A percentile compares a stretch with the other conserved stretches of the same genome.
Evolutionary conservation across 2,113 vertebrate species (phyloP).

Genomic region (Nyctereutes procyonoides): DNA sequence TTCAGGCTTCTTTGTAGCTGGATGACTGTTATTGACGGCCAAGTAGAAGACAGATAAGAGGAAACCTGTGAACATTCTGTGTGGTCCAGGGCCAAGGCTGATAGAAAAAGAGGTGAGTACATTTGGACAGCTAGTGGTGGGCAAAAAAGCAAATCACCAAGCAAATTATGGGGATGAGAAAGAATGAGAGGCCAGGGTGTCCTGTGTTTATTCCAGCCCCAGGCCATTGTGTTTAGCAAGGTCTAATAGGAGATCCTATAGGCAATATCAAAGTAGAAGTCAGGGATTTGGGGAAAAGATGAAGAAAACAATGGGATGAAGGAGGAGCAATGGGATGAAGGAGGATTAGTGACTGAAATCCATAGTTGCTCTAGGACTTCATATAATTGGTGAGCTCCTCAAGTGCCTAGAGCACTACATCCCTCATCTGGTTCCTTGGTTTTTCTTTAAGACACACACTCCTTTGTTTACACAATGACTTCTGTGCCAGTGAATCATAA

Average conservation of each 20-base stretch:
- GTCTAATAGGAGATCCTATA: neutral
- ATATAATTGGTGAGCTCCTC: neutral
- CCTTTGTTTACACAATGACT: neutral
- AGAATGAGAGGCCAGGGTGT: neutral
- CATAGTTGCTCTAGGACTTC: neutral
- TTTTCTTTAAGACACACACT: constrained; percentile 3
- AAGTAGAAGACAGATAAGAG: neutral
- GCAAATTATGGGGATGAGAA: neutral
- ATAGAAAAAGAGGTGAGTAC: neutral
- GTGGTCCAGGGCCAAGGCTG: neutral
- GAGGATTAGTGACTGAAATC: neutral
- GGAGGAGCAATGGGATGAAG: neutral
- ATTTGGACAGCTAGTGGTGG: neutral
- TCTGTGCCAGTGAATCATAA: constrained; percentile 4
- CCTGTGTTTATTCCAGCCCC: neutral
- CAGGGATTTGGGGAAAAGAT: neutral
- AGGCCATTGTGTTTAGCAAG: neutral
- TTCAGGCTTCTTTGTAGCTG: neutral
- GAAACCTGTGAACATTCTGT: neutral
- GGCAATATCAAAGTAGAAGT: neutral
- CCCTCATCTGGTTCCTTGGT: neutral
- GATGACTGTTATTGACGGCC: neutral
- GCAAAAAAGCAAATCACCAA: neutral
- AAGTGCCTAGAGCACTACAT: neutral
- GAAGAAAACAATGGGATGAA: neutral